Conservation (phyloP, 2,113 vertebrate genomes). For the Paratilapia polleni region DNA sequence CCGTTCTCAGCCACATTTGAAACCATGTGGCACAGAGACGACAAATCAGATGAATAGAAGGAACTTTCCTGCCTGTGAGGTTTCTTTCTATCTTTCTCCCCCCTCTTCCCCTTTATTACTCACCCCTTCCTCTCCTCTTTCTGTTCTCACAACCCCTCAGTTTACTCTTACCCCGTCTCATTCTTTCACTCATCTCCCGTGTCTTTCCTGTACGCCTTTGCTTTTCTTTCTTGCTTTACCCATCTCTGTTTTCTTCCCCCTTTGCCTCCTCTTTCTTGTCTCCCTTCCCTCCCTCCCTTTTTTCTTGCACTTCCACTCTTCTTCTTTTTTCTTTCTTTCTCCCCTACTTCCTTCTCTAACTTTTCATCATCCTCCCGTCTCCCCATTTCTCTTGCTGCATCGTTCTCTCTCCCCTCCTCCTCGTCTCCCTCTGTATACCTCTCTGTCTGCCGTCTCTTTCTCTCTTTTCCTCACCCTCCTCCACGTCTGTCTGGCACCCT, state of each 20-base stretch:
- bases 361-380: background rate
- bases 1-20: constrained; percentile 10
- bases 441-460: no score
- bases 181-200: background rate
- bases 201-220: background rate
- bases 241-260: no score
- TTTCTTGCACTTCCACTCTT: no score
- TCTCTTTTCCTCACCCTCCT: background rate
- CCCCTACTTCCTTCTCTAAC: background rate
- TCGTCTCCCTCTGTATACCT: background rate
- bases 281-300: background rate
- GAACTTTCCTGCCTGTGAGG: constrained; percentile 34
- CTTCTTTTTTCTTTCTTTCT: background rate
- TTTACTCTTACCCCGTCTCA: background rate
- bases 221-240: background rate
- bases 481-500: background rate
- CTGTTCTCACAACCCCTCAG: background rate
- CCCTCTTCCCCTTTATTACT: background rate
- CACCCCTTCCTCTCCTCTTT: background rate
- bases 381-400: background rate
- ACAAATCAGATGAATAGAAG: constrained; percentile 34
- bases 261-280: background rate
- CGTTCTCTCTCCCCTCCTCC: background rate
- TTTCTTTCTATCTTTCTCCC: constrained; percentile 2
- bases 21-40: constrained; percentile 14